Conservation (phyloP, 2,888 invertebrate species). For the Flexamia atlantica region DNA sequence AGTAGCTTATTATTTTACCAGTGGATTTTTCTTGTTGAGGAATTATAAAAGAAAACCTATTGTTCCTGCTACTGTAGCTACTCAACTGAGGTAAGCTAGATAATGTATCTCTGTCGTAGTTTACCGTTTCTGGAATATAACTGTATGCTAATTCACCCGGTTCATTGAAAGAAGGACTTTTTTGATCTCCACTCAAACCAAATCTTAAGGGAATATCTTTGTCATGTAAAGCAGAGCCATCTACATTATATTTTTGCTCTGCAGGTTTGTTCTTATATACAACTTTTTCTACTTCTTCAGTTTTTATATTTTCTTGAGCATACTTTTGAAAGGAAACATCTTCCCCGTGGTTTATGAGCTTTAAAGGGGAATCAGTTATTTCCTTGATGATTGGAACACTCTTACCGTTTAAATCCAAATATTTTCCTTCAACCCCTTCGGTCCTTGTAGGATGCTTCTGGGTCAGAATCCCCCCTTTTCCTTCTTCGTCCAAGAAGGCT, state of each 20-base stretch:
- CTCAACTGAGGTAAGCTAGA: neutral
- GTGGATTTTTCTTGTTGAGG: neutral
- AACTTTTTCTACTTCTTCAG: neutral
- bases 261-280: neutral
- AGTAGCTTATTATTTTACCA: neutral
- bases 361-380: neutral
- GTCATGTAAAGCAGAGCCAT: neutral
- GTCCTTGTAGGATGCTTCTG: constrained; percentile 45
- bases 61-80: constrained; percentile 15
- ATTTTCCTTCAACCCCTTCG: constrained; percentile 60
- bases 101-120: neutral
- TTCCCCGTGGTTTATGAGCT: neutral
- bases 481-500: constrained; percentile 66
- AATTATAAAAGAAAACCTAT: constrained; percentile 16
- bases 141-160: neutral
- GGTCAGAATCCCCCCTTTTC: constrained; percentile 59
- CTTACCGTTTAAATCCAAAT: constrained; percentile 43
- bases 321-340: constrained; percentile 27
- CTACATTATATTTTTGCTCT: neutral
- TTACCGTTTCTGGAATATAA: neutral
- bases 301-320: neutral
- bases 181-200: neutral
- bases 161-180: neutral
- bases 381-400: constrained; percentile 47
- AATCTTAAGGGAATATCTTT: neutral